Percentiles rank a stretch among this genome's conserved stretches.
These are phyloP conservation scores for Platanista minor DNA, from an alignment of 2,113 vertebrate genomes.

Conservation along the genomic window DNA sequence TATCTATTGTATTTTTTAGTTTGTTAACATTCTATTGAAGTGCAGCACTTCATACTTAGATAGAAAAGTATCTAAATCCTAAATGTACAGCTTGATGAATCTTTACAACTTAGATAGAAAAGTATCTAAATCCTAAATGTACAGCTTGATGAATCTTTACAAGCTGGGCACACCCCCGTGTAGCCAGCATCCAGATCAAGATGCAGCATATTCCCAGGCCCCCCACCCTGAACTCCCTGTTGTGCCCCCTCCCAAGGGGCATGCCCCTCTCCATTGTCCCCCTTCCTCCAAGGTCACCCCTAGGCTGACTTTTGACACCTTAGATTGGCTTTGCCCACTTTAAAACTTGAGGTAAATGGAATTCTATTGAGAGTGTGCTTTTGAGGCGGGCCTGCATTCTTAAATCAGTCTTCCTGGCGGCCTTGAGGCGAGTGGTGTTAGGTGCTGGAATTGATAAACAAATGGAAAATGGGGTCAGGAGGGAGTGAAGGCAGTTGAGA, in stretches of 20 bases:
- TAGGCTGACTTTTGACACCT: not conserved
- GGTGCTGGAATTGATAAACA: not conserved
- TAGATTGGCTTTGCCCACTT: not conserved
- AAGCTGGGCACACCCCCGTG: not conserved
- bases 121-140: not conserved
- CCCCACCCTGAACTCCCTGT: not conserved
- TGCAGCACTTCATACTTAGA: no score
- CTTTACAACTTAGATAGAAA: no score
- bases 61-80: not conserved
- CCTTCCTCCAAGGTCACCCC: not conserved
- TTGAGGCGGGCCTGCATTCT: not conserved
- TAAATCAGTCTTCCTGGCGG: not conserved
- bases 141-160: not conserved
- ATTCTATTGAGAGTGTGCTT: not conserved
- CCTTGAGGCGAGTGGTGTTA: not conserved
- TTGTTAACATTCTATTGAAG: constrained; percentile 11
- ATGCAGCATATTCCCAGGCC: not conserved
- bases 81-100: no score
- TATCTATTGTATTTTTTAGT: not conserved
- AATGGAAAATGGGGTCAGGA: not conserved
- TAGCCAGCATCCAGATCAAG: not conserved
- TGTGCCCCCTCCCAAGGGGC: not conserved
- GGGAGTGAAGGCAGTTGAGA: not conserved
- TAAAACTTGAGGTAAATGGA: not conserved
- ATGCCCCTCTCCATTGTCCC: not conserved